Conservation (phyloP, 1,140 invertebrate genomes). For the Solenopsis fugax region DNA sequence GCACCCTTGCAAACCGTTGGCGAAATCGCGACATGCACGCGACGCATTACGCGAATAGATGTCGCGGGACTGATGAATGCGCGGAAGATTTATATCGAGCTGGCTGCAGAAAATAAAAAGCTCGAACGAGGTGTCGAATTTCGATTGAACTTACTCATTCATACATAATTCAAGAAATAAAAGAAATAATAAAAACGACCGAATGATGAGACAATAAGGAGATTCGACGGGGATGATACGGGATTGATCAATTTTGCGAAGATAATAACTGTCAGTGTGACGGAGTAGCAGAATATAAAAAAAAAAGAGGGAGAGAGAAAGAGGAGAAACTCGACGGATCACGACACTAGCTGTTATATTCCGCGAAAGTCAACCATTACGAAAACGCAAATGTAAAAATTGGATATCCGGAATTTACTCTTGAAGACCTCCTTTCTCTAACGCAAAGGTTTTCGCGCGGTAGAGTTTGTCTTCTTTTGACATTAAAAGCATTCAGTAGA, state of each 20-base stretch:
- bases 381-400: conserved; percentile 6
- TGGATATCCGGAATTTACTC: background rate
- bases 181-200: background rate
- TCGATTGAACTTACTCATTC: conserved; percentile 55
- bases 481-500: conserved; percentile 35
- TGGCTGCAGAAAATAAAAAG: conserved; percentile 65
- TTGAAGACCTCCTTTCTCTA: too few relatives aligned
- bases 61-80: conserved; percentile 53
- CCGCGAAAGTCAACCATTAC: background rate
- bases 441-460: background rate
- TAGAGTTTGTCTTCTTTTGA: background rate
- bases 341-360: background rate
- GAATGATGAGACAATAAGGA: background rate
- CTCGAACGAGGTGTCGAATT: conserved; percentile 56
- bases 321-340: conserved; percentile 24
- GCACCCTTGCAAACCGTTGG: conserved; percentile 31
- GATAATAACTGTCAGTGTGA: conserved; percentile 54
- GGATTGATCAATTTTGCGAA: conserved; percentile 2
- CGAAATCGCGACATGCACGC: conserved; percentile 57
- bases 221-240: background rate
- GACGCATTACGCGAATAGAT: conserved; percentile 62
- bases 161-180: conserved; percentile 33
- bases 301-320: too few relatives aligned
- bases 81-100: conserved; percentile 66
- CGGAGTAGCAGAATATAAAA: conserved; percentile 31